These are phyloP conservation scores for Aphelinus atriplicis DNA, from an alignment of 1,140 invertebrate genomes.

Conservation along the genomic window DNA sequence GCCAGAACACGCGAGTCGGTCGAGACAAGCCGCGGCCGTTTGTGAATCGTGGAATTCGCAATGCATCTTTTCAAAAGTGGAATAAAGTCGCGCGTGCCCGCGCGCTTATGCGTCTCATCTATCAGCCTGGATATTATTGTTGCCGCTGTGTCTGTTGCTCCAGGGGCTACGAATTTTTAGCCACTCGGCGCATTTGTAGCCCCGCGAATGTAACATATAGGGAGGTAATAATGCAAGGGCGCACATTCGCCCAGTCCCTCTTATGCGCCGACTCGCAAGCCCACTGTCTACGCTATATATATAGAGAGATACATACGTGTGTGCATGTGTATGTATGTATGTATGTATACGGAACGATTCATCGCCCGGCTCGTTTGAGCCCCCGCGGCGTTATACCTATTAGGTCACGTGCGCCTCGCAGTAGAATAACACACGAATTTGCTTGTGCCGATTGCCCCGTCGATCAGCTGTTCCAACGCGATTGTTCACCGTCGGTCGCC, in stretches of 20 bases:
- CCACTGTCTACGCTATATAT: too few species aligned
- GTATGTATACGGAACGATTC: conserved; percentile 9
- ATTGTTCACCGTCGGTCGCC: not conserved
- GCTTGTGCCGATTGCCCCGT: not conserved
- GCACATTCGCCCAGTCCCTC: conserved; percentile 36
- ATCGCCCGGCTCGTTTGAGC: conserved; percentile 28
- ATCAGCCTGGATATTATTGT: conserved; percentile 65
- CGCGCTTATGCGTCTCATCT: conserved; percentile 64
- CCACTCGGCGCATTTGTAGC: conserved; percentile 57
- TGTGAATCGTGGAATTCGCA: conserved; percentile 65
- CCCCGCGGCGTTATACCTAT: conserved; percentile 36
- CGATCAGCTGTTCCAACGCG: too few species aligned
- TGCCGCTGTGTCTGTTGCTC: conserved; percentile 50
- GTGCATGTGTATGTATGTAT: too few species aligned
- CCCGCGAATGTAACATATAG: conserved; percentile 62
- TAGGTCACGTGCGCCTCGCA: conserved; percentile 40
- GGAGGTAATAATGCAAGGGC: conserved; percentile 60
- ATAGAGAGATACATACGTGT: too few species aligned
- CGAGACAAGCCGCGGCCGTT: conserved; percentile 59
- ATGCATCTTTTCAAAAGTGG: conserved; percentile 64
- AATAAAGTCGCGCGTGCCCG: conserved; percentile 60
- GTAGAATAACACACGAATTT: not conserved
- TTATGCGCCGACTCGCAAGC: not conserved
- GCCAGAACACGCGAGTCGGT: conserved; percentile 50
- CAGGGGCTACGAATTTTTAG: conserved; percentile 59